Percentiles rank a stretch among this genome's conserved stretches.
phyloP scores from a whole-genome alignment of 2,113 vertebrate species.

The Columba livia region DNA sequence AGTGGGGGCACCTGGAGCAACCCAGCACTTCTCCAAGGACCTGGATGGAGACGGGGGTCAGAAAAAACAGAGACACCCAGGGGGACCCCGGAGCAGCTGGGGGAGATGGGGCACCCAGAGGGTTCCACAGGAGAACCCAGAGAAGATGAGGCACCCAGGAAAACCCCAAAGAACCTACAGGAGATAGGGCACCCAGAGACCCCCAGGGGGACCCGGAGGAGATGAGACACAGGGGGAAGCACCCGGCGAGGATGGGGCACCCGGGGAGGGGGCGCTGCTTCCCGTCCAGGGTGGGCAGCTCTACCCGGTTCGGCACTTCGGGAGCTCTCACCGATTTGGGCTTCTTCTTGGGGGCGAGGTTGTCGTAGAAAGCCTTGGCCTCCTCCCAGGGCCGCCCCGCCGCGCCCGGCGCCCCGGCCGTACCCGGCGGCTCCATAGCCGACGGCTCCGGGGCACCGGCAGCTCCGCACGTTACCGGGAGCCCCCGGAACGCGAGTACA shows the following conservation, averaged over 20 bases:
- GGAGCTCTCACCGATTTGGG: slow-evolving; percentile 78
- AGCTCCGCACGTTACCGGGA: neutral
- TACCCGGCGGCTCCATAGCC: slow-evolving; percentile 21
- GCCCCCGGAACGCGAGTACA: neutral
- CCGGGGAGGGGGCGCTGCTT: neutral
- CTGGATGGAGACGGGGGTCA: neutral
- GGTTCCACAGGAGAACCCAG: too few relatives aligned
- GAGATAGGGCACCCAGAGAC: neutral
- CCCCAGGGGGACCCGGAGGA: neutral
- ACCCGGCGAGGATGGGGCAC: neutral
- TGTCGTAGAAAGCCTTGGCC: slow-evolving; percentile 75
- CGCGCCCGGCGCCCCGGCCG: neutral
- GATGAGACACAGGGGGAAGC: too few relatives aligned
- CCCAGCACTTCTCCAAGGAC: neutral
- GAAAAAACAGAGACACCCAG: neutral
- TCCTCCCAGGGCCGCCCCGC: slow-evolving; percentile 67
- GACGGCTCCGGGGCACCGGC: neutral
- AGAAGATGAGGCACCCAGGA: too few relatives aligned
- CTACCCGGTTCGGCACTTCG: neutral
- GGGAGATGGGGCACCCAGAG: neutral
- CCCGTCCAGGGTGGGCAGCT: neutral
- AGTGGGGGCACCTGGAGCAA: neutral
- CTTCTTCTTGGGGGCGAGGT: slow-evolving; percentile 76
- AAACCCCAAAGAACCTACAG: neutral
- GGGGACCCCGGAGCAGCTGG: neutral